phyloP scores from a whole-genome alignment of 2,888 invertebrate species.

The Nematopogon swammerdamellus region DNA sequence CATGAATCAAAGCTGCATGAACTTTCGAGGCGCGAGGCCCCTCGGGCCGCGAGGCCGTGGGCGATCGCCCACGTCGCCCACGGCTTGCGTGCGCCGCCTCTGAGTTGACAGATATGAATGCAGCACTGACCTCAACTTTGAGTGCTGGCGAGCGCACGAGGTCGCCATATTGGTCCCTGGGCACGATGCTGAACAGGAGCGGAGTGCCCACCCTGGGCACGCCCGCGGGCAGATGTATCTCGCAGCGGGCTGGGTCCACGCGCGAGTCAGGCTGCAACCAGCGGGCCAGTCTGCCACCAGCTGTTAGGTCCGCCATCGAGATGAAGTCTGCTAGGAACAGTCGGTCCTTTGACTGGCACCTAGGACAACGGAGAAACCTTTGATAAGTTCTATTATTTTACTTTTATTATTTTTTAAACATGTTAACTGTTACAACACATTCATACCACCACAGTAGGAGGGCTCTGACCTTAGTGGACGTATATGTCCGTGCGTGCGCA shows the following conservation, averaged over 20 bases:
- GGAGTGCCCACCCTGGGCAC: conserved; percentile 61
- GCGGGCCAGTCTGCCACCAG: conserved; percentile 89
- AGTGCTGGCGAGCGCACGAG: conserved; percentile 80
- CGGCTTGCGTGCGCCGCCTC: too few relatives aligned
- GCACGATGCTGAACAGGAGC: conserved; percentile 75
- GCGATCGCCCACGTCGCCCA: too few relatives aligned
- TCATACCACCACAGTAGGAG: too few relatives aligned
- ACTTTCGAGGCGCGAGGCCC: too few relatives aligned
- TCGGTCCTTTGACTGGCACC: conserved; percentile 85
- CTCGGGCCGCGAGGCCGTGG: too few relatives aligned
- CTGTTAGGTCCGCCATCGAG: conserved; percentile 75
- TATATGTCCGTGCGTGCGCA: too few relatives aligned
- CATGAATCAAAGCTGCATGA: too few relatives aligned
- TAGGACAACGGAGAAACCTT: conserved; percentile 33
- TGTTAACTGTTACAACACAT: too few relatives aligned
- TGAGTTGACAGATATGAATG: not conserved
- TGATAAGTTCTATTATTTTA: too few relatives aligned
- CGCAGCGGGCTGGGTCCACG: conserved; percentile 85
- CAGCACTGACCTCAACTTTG: conserved; percentile 61
- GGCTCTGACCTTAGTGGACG: too few relatives aligned
- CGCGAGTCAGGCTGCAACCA: conserved; percentile 94
- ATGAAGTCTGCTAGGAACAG: conserved; percentile 93
- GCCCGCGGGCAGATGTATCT: conserved; percentile 73
- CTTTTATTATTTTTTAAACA: too few relatives aligned
- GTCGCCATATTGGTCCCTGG: conserved; percentile 91